phyloP scores from a whole-genome alignment of 2,113 vertebrate genomes.

The Pterocles burchelli region DNA sequence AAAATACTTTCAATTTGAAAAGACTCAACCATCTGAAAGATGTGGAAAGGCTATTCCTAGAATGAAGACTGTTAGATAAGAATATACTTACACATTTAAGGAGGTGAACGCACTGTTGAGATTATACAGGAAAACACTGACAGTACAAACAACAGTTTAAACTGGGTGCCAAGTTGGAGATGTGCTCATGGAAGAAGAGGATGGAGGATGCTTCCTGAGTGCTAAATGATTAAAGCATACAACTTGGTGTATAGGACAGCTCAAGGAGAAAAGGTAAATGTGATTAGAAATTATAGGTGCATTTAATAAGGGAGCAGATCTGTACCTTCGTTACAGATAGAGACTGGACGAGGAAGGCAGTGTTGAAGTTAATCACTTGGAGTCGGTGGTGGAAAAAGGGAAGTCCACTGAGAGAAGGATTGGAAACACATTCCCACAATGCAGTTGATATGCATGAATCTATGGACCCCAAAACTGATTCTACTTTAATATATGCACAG shows the following conservation, averaged over 20 bases:
- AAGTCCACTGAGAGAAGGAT: background rate
- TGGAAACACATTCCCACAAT: background rate
- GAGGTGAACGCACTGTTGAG: conserved; percentile 13
- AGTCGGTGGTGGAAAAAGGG: background rate
- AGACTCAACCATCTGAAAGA: background rate
- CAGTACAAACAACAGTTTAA: conserved; percentile 17
- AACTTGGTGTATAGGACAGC: background rate
- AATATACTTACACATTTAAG: conserved; percentile 16
- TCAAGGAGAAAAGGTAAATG: background rate
- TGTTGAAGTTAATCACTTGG: background rate
- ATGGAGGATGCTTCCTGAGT: background rate
- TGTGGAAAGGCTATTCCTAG: conserved; percentile 28
- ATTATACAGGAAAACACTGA: background rate
- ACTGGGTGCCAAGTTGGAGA: background rate
- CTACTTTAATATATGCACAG: background rate
- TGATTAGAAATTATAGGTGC: background rate
- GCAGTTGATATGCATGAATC: background rate
- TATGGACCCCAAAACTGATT: background rate
- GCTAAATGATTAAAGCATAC: background rate
- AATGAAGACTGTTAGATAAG: background rate
- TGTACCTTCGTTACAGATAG: background rate
- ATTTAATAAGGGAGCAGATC: background rate
- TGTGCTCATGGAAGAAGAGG: background rate
- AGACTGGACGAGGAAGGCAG: background rate
- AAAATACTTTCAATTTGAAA: background rate